Percentiles rank a stretch among this genome's conserved stretches.
These are phyloP conservation scores for Falco naumanni DNA, from an alignment of 2,797 vertebrate species.

Conservation along the genomic window DNA sequence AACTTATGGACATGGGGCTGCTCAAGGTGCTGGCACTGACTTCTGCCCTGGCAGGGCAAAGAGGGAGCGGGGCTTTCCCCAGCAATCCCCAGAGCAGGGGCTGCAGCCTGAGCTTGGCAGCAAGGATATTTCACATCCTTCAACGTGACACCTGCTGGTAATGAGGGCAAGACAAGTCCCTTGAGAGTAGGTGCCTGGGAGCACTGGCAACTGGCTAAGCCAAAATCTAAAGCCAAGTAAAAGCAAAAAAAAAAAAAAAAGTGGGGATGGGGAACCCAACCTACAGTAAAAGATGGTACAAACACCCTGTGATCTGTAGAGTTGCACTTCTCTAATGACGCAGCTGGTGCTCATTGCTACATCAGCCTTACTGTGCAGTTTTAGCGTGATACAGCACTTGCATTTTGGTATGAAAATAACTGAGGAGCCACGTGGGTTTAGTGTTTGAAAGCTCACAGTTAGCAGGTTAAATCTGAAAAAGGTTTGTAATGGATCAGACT, in stretches of 20 bases:
- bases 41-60: background rate
- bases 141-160: background rate
- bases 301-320: background rate
- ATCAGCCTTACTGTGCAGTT: background rate
- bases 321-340: background rate
- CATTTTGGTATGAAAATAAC: background rate
- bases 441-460: background rate
- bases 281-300: background rate
- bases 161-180: background rate
- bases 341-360: background rate
- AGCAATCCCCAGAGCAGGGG: background rate
- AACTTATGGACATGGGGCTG: background rate
- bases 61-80: background rate
- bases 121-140: background rate
- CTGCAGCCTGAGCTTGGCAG: background rate
- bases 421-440: background rate
- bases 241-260: background rate
- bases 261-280: background rate
- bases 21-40: background rate
- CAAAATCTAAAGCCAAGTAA: background rate
- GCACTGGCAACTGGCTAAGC: background rate
- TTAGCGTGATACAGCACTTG: background rate
- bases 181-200: background rate
- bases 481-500: background rate
- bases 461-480: background rate